Percentiles rank a stretch among this genome's conserved stretches.
phyloP scores from a whole-genome alignment of 2,113 vertebrate genomes.

The Cyprinodon variegatus region DNA sequence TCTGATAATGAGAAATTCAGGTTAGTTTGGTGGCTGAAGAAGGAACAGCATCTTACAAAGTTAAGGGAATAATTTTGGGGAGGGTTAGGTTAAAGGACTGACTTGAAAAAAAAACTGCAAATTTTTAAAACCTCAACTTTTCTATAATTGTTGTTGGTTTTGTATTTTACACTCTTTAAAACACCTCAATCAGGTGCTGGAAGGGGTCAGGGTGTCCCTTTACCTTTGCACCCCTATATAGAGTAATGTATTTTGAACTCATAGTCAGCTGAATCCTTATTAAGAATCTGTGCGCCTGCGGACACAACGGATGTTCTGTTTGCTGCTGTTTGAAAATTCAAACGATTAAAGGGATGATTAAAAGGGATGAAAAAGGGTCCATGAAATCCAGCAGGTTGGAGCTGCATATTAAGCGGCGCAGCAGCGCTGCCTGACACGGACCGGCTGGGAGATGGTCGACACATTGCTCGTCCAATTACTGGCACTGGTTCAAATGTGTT shows the following conservation, averaged over 20 bases:
- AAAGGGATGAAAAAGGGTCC: conserved; percentile 65
- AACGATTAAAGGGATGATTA: conserved; percentile 64
- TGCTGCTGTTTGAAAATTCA: conserved; percentile 57
- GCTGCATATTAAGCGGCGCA: conserved; percentile 68
- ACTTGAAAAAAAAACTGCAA: too few relatives aligned
- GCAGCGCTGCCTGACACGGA: conserved; percentile 53
- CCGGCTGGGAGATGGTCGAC: conserved; percentile 65
- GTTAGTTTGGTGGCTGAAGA: not conserved
- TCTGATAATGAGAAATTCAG: not conserved
- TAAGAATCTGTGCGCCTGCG: conserved; percentile 30
- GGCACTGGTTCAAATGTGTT: conserved; percentile 76
- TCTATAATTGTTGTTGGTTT: not conserved
- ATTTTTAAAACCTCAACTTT: not conserved
- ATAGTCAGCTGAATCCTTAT: conserved; percentile 2
- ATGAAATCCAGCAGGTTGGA: conserved; percentile 69
- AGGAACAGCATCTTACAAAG: not conserved
- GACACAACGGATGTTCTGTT: conserved; percentile 64
- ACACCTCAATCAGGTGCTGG: conserved; percentile 23
- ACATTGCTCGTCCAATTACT: conserved; percentile 78
- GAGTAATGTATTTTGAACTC: conserved; percentile 15
- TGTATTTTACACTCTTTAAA: not conserved
- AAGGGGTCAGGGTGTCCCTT: conserved; percentile 6
- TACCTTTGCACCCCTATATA: not conserved
- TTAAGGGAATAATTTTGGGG: not conserved
- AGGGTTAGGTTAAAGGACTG: too few relatives aligned